Evolutionary conservation across 2,888 invertebrate genomes (phyloP).

Genomic region (Galerucella pusilla): DNA sequence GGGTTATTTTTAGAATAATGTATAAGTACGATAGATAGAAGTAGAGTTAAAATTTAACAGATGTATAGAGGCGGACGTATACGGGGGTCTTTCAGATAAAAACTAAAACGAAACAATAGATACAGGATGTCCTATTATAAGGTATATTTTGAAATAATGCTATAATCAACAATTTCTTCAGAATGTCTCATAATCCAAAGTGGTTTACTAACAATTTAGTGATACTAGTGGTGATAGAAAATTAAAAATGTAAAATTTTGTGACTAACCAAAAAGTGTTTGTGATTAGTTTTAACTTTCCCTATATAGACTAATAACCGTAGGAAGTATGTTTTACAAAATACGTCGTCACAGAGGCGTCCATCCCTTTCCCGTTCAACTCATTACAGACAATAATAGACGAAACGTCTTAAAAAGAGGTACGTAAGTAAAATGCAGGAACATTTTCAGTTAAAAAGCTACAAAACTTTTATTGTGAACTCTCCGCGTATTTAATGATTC

Average conservation of each 20-base stretch:
- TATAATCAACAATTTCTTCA: conserved; percentile 10
- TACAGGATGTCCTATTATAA: too few species aligned
- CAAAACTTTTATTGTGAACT: neutral
- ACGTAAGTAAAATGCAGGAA: conserved; percentile 35
- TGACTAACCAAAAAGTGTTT: conserved; percentile 17
- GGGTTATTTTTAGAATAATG: neutral
- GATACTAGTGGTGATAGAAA: conserved; percentile 7
- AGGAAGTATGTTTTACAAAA: conserved; percentile 11
- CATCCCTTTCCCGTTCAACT: conserved; percentile 37
- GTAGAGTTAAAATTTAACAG: too few species aligned
- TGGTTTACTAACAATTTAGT: conserved; percentile 3
- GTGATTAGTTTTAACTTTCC: conserved; percentile 13
- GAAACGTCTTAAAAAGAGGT: conserved; percentile 41
- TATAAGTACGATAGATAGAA: too few species aligned
- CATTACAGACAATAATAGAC: conserved; percentile 45
- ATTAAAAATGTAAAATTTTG: conserved; percentile 10
- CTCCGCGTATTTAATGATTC: neutral
- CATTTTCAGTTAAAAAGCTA: neutral
- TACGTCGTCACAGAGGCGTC: conserved; percentile 35
- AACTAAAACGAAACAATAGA: too few species aligned
- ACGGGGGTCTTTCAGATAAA: neutral
- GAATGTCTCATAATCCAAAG: neutral
- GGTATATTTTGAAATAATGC: neutral
- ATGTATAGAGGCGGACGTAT: neutral
- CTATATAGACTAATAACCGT: conserved; percentile 27